phyloP scores from a whole-genome alignment of 1,140 invertebrate genomes.

The Ceratina australensis region DNA sequence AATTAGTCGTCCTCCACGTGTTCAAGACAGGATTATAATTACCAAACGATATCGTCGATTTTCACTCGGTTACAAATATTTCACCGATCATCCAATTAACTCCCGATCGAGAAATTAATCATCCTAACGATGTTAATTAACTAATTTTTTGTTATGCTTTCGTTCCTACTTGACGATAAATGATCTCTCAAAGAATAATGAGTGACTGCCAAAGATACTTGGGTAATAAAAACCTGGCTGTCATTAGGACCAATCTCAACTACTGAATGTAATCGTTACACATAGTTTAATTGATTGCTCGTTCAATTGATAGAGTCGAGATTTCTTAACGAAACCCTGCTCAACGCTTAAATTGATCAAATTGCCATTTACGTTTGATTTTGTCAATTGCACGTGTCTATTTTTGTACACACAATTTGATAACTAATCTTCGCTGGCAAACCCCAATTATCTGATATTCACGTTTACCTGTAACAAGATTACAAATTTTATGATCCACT shows the following conservation, averaged over 20 bases:
- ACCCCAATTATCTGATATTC: too few relatives aligned
- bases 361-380: slow-evolving; percentile 20
- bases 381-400: slow-evolving; percentile 14
- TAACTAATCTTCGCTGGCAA: not conserved
- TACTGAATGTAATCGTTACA: not conserved
- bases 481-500: too few relatives aligned
- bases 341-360: slow-evolving; percentile 26
- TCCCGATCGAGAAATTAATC: not conserved
- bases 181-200: not conserved
- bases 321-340: slow-evolving; percentile 28
- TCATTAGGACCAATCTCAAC: slow-evolving; percentile 18
- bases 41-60: too few relatives aligned
- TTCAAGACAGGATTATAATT: not conserved
- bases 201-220: not conserved
- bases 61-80: too few relatives aligned
- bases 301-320: slow-evolving; percentile 4
- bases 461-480: too few relatives aligned
- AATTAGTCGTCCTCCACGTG: not conserved
- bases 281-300: slow-evolving; percentile 36
- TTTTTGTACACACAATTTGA: not conserved
- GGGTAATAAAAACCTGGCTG: not conserved
- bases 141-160: too few relatives aligned
- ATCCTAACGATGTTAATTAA: not conserved
- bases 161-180: not conserved
- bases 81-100: not conserved